phyloP scores from a whole-genome alignment of 1,140 invertebrate genomes.

The Papilio polyxenes region DNA sequence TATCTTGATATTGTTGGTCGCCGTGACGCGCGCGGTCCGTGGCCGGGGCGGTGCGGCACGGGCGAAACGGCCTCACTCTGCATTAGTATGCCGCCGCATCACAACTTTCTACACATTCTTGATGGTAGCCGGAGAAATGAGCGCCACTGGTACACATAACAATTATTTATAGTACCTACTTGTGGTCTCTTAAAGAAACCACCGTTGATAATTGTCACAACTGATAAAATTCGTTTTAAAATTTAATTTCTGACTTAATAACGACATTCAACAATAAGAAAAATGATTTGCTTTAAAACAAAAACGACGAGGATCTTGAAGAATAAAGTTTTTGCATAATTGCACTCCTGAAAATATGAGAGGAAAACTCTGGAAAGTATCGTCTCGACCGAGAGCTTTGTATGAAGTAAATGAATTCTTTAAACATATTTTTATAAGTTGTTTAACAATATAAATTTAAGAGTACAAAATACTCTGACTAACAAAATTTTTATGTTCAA shows the following conservation, averaged over 20 bases:
- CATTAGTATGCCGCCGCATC: constrained; percentile 78
- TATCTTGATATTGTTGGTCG: neutral
- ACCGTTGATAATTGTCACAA: constrained; percentile 16
- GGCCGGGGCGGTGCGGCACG: constrained; percentile 48
- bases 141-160: constrained; percentile 59
- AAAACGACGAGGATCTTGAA: too few relatives aligned
- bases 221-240: too few relatives aligned
- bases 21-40: constrained; percentile 35
- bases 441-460: too few relatives aligned
- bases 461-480: neutral
- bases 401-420: too few relatives aligned
- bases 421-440: neutral
- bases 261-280: neutral
- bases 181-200: constrained; percentile 20
- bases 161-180: constrained; percentile 50
- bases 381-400: too few relatives aligned
- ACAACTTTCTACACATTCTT: constrained; percentile 80
- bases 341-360: too few relatives aligned
- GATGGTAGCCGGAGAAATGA: constrained; percentile 72
- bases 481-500: neutral
- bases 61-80: constrained; percentile 60
- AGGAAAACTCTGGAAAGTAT: too few relatives aligned
- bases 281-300: neutral
- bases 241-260: neutral
- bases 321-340: too few relatives aligned